A percentile compares a stretch with the other conserved stretches of the same genome.
These are phyloP conservation scores for Linnaemya vulpina DNA, from an alignment of 2,888 invertebrate species.

Conservation along the genomic window DNA sequence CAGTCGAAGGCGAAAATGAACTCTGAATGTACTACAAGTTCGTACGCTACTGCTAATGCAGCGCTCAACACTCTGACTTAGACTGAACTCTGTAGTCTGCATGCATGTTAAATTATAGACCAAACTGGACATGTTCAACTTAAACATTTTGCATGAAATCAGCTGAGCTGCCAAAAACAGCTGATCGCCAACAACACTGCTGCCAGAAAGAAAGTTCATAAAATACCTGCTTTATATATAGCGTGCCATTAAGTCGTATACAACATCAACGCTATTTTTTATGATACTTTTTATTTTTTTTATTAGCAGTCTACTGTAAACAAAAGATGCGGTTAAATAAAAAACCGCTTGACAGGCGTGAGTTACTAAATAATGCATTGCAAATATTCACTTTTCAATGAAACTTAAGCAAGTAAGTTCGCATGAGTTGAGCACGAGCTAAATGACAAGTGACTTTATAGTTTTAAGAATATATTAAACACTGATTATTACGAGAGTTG, in stretches of 20 bases:
- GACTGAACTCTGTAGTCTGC: too few relatives aligned
- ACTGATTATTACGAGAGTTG: not conserved
- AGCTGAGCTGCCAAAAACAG: too few relatives aligned
- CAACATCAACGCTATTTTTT: not conserved
- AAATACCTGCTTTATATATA: too few relatives aligned
- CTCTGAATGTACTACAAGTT: too few relatives aligned
- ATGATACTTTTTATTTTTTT: not conserved
- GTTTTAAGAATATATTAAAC: slow-evolving; percentile 4
- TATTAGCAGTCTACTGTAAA: slow-evolving; percentile 5
- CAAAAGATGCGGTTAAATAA: slow-evolving; percentile 14
- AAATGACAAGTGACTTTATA: slow-evolving; percentile 43
- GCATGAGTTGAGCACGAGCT: slow-evolving; percentile 41
- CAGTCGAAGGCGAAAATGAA: too few relatives aligned
- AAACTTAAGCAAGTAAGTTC: slow-evolving; percentile 27
- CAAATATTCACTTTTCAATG: slow-evolving; percentile 46
- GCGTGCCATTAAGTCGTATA: not conserved
- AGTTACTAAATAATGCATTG: slow-evolving; percentile 30
- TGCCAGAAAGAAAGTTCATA: too few relatives aligned
- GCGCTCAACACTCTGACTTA: too few relatives aligned
- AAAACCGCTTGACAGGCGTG: slow-evolving; percentile 4
- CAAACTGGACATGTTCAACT: too few relatives aligned
- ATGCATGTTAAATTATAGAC: too few relatives aligned
- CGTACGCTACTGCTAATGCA: too few relatives aligned
- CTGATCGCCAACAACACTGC: too few relatives aligned
- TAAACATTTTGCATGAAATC: too few relatives aligned